A percentile compares a stretch with the other conserved stretches of the same genome.
Conservation (phyloP, 2,888 invertebrate genomes). For the Pelosia muscerda region DNA sequence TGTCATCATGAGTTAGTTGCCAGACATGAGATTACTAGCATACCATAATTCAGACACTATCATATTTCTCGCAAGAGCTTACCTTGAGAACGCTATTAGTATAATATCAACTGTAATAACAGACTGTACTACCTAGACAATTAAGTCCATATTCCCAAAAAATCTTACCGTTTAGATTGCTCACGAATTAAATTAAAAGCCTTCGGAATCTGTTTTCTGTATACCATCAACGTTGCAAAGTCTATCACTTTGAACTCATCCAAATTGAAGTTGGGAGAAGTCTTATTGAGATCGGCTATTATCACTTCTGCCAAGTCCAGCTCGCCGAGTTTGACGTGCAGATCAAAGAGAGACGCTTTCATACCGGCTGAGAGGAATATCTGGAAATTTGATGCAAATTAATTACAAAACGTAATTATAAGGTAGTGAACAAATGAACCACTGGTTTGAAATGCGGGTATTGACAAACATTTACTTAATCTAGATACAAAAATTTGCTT, state of each 20-base stretch:
- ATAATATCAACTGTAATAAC: too few relatives aligned
- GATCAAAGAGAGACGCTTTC: conserved; percentile 88
- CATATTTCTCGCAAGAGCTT: too few relatives aligned
- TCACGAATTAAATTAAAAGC: conserved; percentile 82
- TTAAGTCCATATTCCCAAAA: not conserved
- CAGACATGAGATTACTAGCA: too few relatives aligned
- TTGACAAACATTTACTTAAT: too few relatives aligned
- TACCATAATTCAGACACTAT: too few relatives aligned
- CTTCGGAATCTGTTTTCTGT: conserved; percentile 72
- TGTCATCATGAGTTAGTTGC: too few relatives aligned
- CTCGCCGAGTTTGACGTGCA: conserved; percentile 86
- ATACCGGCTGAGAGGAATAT: conserved; percentile 88
- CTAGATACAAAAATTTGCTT: too few relatives aligned
- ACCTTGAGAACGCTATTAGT: too few relatives aligned
- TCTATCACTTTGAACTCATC: conserved; percentile 90
- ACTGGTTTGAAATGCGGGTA: too few relatives aligned
- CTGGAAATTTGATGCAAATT: conserved; percentile 62
- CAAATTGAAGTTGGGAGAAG: conserved; percentile 85
- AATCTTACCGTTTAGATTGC: conserved; percentile 77
- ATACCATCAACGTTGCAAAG: conserved; percentile 87
- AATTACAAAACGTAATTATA: too few relatives aligned
- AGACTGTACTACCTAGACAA: too few relatives aligned
- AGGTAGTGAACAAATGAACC: too few relatives aligned
- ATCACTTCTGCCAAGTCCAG: conserved; percentile 83
- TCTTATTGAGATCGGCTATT: conserved; percentile 83